phyloP scores from a whole-genome alignment of 2,888 invertebrate genomes.

The Alloplasta piceator region DNA sequence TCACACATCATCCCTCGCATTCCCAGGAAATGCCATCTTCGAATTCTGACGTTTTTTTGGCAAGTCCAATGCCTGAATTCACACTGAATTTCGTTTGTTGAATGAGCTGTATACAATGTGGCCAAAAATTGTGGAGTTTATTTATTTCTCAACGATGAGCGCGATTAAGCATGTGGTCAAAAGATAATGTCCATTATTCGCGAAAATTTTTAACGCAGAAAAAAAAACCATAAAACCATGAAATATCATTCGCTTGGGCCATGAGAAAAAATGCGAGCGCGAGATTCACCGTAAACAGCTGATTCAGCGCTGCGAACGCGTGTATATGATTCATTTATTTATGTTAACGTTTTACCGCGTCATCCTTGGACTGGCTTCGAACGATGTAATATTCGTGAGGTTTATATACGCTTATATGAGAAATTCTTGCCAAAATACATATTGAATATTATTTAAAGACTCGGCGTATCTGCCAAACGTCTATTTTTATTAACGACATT shows the following conservation, averaged over 20 bases:
- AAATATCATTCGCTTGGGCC: background rate
- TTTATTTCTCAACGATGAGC: background rate
- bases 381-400: conserved; percentile 9
- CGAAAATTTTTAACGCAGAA: background rate
- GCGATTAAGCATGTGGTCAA: no score
- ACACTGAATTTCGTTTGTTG: conserved; percentile 23
- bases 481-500: conserved; percentile 66
- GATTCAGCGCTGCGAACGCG: conserved; percentile 36
- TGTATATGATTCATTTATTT: conserved; percentile 47
- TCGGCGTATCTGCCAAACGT: conserved; percentile 59
- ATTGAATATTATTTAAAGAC: conserved; percentile 65
- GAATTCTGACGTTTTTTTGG: conserved; percentile 15
- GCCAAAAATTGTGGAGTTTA: conserved; percentile 12
- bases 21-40: background rate
- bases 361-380: conserved; percentile 39
- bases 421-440: conserved; percentile 64
- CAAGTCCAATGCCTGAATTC: conserved; percentile 30
- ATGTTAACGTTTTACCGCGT: conserved; percentile 50
- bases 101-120: conserved; percentile 4
- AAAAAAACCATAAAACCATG: background rate
- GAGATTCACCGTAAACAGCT: conserved; percentile 29
- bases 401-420: conserved; percentile 1
- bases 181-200: background rate
- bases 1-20: background rate
- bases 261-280: background rate